A percentile compares a stretch with the other conserved stretches of the same genome.
Evolutionary conservation across 2,888 invertebrate genomes (phyloP).

Genomic region (Hedya salicella): DNA sequence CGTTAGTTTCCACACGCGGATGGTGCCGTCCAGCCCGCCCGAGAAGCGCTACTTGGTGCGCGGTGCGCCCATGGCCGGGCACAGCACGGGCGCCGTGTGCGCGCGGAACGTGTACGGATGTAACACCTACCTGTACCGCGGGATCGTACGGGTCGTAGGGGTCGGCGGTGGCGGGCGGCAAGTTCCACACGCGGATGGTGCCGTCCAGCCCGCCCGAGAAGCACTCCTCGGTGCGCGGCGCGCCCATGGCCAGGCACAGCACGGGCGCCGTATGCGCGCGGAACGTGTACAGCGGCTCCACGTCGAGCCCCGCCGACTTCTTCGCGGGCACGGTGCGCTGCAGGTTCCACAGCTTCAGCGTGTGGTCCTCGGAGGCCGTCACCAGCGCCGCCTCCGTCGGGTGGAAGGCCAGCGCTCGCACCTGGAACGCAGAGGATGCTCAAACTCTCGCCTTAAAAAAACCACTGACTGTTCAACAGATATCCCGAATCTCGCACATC

Average conservation of each 20-base stretch:
- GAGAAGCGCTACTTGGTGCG: constrained; percentile 94
- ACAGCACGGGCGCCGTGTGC: constrained; percentile 97
- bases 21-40: constrained; percentile 96
- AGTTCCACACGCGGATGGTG: constrained; percentile 97
- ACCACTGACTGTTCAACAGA: too few relatives aligned
- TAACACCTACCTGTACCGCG: constrained; percentile 87
- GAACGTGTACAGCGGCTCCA: constrained; percentile 99
- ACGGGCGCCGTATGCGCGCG: constrained; percentile 98
- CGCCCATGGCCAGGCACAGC: constrained; percentile 96
- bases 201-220: constrained; percentile 98
- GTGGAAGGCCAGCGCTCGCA: constrained; percentile 96
- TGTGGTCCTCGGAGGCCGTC: constrained; percentile 99
- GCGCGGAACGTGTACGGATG: constrained; percentile 79
- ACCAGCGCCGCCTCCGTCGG: constrained; percentile 98
- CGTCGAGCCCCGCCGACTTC: constrained; percentile 98
- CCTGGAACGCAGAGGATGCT: constrained; percentile 65
- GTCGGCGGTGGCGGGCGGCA: constrained; percentile 97
- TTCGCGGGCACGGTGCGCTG: constrained; percentile 99
- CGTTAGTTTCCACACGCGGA: constrained; percentile 98
- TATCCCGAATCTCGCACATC: too few relatives aligned
- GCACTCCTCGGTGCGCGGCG: constrained; percentile 96
- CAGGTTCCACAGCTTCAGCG: constrained; percentile 99
- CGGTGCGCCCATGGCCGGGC: constrained; percentile 77
- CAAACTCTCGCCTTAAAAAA: too few relatives aligned
- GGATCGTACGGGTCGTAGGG: constrained; percentile 99